Evolutionary conservation across 1,140 invertebrate genomes (phyloP).

Genomic region (Ostrea edulis): DNA sequence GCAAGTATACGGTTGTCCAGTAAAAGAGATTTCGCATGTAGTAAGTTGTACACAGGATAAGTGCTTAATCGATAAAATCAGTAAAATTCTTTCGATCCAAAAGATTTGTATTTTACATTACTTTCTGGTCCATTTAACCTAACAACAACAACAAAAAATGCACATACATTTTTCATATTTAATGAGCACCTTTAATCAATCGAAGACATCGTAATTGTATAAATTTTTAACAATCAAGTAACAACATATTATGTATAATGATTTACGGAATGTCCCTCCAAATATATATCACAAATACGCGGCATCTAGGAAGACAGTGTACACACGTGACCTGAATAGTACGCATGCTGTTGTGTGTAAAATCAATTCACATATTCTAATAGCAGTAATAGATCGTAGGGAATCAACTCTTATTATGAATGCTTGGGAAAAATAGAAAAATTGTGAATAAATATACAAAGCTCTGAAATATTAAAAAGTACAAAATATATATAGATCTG

Average conservation of each 20-base stretch:
- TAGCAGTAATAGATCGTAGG: too few species aligned
- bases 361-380: background rate
- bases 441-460: background rate
- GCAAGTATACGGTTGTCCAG: too few species aligned
- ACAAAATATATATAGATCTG: too few species aligned
- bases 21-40: too few species aligned
- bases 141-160: too few species aligned
- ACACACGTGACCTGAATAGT: background rate
- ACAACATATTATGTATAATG: constrained; percentile 1
- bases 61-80: too few species aligned
- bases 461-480: too few species aligned
- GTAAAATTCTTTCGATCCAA: too few species aligned
- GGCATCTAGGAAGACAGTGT: constrained; percentile 1
- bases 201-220: background rate
- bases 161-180: background rate
- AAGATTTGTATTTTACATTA: too few species aligned
- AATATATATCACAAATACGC: background rate
- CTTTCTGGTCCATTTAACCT: too few species aligned
- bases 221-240: background rate
- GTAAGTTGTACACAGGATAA: too few species aligned
- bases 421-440: background rate
- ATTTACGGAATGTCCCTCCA: background rate
- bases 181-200: constrained; percentile 22
- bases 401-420: too few species aligned
- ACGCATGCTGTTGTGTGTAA: background rate